Conservation (phyloP, 2,797 vertebrate species). For the Melanotaenia maccullochi region DNA sequence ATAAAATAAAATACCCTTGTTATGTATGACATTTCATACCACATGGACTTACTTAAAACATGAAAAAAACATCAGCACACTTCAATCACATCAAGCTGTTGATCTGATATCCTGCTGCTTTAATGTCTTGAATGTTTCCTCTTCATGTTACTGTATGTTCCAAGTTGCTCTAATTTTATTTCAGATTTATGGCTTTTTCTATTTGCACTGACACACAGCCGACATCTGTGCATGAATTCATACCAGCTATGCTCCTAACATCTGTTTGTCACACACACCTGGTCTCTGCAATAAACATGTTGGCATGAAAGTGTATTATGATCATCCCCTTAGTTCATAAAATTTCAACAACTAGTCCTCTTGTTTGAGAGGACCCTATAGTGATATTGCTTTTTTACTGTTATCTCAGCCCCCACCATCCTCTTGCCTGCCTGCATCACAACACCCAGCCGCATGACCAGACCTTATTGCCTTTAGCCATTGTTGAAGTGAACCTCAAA, state of each 20-base stretch:
- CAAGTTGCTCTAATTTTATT: not conserved
- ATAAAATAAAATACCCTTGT: too few relatives aligned
- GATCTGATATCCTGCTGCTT: not conserved
- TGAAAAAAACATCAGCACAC: not conserved
- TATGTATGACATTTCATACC: not conserved
- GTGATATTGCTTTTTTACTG: conserved; percentile 9
- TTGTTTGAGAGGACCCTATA: conserved; percentile 16
- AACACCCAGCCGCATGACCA: conserved; percentile 55
- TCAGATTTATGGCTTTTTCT: not conserved
- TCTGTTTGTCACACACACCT: conserved; percentile 5
- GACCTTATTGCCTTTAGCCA: conserved; percentile 46
- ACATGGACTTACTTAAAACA: not conserved
- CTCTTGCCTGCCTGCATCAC: conserved; percentile 15
- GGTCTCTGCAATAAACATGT: not conserved
- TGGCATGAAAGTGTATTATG: conserved; percentile 4
- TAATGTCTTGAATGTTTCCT: conserved; percentile 1
- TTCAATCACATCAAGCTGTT: not conserved
- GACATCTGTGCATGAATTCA: conserved; percentile 1
- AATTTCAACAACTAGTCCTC: not conserved
- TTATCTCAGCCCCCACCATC: conserved; percentile 4
- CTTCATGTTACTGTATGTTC: not conserved
- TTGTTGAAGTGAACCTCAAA: conserved; percentile 37
- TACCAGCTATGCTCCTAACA: not conserved
- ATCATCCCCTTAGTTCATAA: not conserved
- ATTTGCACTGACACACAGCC: not conserved